Conservation (phyloP, 2,797 vertebrate genomes). For the Alosa sapidissima region DNA sequence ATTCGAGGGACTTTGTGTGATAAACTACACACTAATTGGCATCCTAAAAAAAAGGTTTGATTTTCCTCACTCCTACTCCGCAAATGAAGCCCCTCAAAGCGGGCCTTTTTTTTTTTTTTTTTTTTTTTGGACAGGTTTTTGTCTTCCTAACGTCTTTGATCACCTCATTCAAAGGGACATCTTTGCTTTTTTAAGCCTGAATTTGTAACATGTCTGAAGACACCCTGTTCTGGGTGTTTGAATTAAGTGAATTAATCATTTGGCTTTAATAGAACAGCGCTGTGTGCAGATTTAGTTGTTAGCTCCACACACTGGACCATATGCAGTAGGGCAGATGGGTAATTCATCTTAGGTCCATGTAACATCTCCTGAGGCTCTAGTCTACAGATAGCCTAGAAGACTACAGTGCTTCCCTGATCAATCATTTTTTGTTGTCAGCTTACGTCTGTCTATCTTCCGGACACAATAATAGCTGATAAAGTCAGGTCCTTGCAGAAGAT, state of each 20-base stretch:
- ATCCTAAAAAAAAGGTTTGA: constrained; percentile 44
- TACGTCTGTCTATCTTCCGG: neutral
- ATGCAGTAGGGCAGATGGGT: neutral
- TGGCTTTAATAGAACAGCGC: neutral
- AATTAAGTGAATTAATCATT: constrained; percentile 18
- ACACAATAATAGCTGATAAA: neutral
- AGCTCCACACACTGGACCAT: neutral
- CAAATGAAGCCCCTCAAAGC: neutral
- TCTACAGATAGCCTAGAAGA: neutral
- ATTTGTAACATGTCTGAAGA: neutral
- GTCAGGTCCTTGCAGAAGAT: neutral
- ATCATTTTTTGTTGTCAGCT: neutral
- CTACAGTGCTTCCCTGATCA: neutral
- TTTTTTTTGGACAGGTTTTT: constrained; percentile 29
- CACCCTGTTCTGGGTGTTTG: neutral
- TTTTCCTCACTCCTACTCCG: constrained; percentile 11
- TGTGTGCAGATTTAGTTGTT: neutral
- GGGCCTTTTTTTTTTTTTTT: neutral
- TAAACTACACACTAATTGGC: constrained; percentile 54
- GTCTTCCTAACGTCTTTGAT: constrained; percentile 1
- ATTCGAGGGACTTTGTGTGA: constrained; percentile 48
- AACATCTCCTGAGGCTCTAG: neutral
- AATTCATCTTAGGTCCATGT: neutral
- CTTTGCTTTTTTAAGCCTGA: neutral
- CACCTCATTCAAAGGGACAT: neutral